Evolutionary conservation across 2,888 invertebrate genomes (phyloP), one percentile per base, ranked within the genome.

Genomic region (Agonopterix alstromeriana): DNA sequence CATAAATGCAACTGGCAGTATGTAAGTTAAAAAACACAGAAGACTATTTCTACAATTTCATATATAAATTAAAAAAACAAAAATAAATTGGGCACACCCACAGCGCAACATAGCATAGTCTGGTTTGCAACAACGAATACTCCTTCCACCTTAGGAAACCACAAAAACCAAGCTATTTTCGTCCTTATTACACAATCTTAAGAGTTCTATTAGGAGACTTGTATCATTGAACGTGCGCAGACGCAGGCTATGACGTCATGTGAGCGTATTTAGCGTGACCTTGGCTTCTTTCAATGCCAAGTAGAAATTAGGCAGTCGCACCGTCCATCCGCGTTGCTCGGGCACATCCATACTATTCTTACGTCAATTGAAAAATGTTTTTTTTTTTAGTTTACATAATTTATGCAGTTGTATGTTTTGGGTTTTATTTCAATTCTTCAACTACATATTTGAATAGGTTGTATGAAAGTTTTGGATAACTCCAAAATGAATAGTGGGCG

Each of bases 281-380:
- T 87, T 87, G 85, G 65, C 69, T 67, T 61, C 59, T 70, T 72
- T 74, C 87, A 85, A 83, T 86, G 86, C 84, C 84, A 77, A 72
- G 72, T 68, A 71, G 74, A 77, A 65, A 78, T 80, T 83, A 69
- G 80, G 70, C 72, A 59, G 64, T 27, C 27, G 27, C 27, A 27
- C 27, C 27, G 27, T 27, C 27, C 27, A 27, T 51, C 49, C 52
- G 48, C 54, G 52, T 48, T 47, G 52, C 49, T 55, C 51, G 49
- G 53, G 51, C 67, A 65, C 67, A 69, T 70, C 71, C 67, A 69
- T 59, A 63, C 57, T 61, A 60, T 66, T 70, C 66, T 72, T 63
- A 67, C 70, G 65, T 64, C 64, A 67, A 56, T 55, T 42, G 49
- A 17, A 44, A 50, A 52, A 42, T 12, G 12, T 12, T 12, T 38